Evolutionary conservation across 2,113 vertebrate species (phyloP).

Genomic region (Thunnus thynnus): DNA sequence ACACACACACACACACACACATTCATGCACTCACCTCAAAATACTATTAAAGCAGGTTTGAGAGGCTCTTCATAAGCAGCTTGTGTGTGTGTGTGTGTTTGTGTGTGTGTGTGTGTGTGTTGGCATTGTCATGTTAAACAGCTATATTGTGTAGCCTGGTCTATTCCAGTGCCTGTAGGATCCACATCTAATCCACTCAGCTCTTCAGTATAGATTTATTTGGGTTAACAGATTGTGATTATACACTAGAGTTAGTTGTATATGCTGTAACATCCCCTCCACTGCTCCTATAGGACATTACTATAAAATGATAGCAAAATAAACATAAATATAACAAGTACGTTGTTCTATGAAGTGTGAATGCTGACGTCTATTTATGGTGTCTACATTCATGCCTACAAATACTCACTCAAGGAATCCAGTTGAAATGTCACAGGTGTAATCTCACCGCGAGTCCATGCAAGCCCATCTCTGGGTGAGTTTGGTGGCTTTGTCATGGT

Average conservation of each 20-base stretch:
- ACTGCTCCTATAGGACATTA: background rate
- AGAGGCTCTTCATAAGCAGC: constrained; percentile 45
- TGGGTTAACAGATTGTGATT: constrained; percentile 38
- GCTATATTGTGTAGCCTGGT: constrained; percentile 33
- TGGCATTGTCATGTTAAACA: constrained; percentile 66
- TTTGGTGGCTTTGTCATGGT: constrained; percentile 23
- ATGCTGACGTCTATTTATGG: background rate
- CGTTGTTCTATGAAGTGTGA: background rate
- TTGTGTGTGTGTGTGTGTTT: constrained; percentile 24
- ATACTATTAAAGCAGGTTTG: constrained; percentile 26
- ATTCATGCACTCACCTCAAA: background rate
- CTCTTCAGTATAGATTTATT: constrained; percentile 33
- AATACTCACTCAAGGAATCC: background rate
- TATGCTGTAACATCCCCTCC: background rate
- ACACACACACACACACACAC: constrained; percentile 8
- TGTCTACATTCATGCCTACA: background rate
- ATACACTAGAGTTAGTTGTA: constrained; percentile 8
- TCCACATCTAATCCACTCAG: constrained; percentile 62
- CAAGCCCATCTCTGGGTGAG: constrained; percentile 19
- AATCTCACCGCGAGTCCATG: constrained; percentile 21
- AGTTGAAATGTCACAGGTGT: constrained; percentile 31
- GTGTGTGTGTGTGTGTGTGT: background rate
- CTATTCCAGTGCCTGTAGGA: background rate
- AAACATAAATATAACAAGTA: background rate
- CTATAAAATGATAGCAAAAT: background rate